These are phyloP conservation scores for Rhopalosiphum maidis DNA, from an alignment of 1,140 invertebrate species.

Conservation along the genomic window DNA sequence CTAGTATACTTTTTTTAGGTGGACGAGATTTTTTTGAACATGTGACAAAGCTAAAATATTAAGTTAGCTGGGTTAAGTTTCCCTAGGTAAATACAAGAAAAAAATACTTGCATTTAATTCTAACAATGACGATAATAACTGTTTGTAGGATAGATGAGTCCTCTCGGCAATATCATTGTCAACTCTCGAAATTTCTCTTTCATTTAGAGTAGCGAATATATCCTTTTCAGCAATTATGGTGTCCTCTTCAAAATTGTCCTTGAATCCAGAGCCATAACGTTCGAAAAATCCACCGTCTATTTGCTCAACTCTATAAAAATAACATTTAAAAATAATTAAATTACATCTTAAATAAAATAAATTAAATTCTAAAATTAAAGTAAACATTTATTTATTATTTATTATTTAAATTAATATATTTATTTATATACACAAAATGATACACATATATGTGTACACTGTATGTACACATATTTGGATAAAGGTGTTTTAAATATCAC, in stretches of 20 bases:
- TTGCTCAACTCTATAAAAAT: conserved; percentile 72
- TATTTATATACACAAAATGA: background rate
- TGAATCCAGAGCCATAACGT: conserved; percentile 75
- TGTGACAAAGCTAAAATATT: background rate
- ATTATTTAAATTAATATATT: background rate
- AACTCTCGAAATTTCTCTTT: conserved; percentile 17
- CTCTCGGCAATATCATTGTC: conserved; percentile 33
- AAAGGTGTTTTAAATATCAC: too few species aligned
- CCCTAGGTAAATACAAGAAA: background rate
- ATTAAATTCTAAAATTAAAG: background rate
- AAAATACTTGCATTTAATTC: conserved; percentile 41
- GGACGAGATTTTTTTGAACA: background rate
- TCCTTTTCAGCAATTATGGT: conserved; percentile 57
- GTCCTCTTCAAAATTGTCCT: conserved; percentile 65
- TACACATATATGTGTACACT: too few species aligned
- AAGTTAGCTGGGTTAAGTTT: background rate
- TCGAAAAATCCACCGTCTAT: conserved; percentile 82
- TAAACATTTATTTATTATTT: background rate
- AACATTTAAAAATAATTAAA: background rate
- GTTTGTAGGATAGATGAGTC: conserved; percentile 22
- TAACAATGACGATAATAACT: conserved; percentile 34
- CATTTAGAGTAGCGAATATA: conserved; percentile 50
- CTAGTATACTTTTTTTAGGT: background rate
- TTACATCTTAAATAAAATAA: background rate
- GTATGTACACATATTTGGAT: too few species aligned